Percentiles rank a stretch among this genome's conserved stretches.
These are phyloP conservation scores for Cheilosia vernalis DNA, from an alignment of 2,888 invertebrate genomes.

Conservation along the genomic window DNA sequence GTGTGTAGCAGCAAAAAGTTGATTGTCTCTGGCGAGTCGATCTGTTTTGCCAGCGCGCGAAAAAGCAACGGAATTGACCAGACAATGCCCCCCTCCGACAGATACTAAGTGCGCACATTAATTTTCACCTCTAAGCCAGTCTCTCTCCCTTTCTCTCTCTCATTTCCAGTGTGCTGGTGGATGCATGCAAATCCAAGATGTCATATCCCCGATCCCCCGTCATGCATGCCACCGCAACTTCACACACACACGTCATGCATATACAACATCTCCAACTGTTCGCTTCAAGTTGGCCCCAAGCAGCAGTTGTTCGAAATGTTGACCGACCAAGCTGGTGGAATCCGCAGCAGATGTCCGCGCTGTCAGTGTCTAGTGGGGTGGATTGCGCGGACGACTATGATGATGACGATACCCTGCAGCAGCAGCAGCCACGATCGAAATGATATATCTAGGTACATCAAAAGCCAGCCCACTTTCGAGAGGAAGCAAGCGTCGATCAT, in stretches of 20 bases:
- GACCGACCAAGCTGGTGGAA: slow-evolving; percentile 31
- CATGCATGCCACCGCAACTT: slow-evolving; percentile 52
- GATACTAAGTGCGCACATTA: slow-evolving; percentile 72
- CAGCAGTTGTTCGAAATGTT: slow-evolving; percentile 61
- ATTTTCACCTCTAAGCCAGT: slow-evolving; percentile 67
- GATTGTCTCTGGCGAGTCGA: slow-evolving; percentile 23
- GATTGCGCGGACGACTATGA: slow-evolving; percentile 21
- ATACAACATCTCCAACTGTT: slow-evolving; percentile 48
- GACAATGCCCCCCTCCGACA: slow-evolving; percentile 73
- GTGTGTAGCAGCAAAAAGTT: neutral
- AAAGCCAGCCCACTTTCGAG: slow-evolving; percentile 65
- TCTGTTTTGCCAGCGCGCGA: slow-evolving; percentile 25
- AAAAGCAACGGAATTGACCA: slow-evolving; percentile 71
- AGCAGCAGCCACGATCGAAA: slow-evolving; percentile 1
- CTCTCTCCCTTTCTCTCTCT: slow-evolving; percentile 25
- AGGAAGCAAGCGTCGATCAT: slow-evolving; percentile 73
- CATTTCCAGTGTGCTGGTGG: slow-evolving; percentile 13
- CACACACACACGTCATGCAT: slow-evolving; percentile 53
- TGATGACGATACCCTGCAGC: slow-evolving; percentile 41
- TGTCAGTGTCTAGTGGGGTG: slow-evolving; percentile 66
- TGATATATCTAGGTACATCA: slow-evolving; percentile 61
- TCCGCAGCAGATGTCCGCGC: slow-evolving; percentile 68
- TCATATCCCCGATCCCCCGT: slow-evolving; percentile 49
- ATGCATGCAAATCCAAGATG: slow-evolving; percentile 69
- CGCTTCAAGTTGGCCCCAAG: slow-evolving; percentile 41